phyloP scores from a whole-genome alignment of 2,797 vertebrate species.

The Gorsachius magnificus region DNA sequence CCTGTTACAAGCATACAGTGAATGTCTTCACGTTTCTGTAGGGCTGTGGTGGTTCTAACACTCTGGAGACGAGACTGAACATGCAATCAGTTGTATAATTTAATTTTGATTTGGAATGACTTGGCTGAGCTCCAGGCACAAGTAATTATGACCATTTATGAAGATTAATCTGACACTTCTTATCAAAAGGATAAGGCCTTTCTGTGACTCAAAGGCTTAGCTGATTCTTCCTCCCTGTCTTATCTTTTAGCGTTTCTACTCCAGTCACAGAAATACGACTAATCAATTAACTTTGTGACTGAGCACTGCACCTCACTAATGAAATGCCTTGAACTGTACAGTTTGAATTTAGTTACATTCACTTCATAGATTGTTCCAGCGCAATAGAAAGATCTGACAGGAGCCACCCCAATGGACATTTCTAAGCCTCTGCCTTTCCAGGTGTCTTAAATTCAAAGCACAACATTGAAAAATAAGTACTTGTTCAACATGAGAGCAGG shows the following conservation, averaged over 20 bases:
- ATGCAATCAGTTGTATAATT: background rate
- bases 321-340: background rate
- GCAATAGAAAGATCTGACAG: background rate
- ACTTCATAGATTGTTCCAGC: background rate
- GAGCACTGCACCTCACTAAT: slow-evolving; percentile 30
- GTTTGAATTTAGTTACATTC: background rate
- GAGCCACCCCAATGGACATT: background rate
- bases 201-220: slow-evolving; percentile 4
- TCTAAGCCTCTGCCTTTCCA: background rate
- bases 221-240: background rate
- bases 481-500: background rate
- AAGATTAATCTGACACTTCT: slow-evolving; percentile 53
- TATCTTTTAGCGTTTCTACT: background rate
- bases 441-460: background rate
- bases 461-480: background rate
- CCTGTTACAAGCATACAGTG: background rate
- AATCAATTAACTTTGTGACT: slow-evolving; percentile 54
- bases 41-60: background rate
- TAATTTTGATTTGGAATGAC: background rate
- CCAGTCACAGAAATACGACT: slow-evolving; percentile 1
- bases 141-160: slow-evolving; percentile 43
- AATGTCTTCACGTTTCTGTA: background rate
- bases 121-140: slow-evolving; percentile 33
- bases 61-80: background rate
- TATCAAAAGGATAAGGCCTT: background rate